Evolutionary conservation across 1,140 invertebrate genomes (phyloP).

Genomic region (Pogonus chalceus): DNA sequence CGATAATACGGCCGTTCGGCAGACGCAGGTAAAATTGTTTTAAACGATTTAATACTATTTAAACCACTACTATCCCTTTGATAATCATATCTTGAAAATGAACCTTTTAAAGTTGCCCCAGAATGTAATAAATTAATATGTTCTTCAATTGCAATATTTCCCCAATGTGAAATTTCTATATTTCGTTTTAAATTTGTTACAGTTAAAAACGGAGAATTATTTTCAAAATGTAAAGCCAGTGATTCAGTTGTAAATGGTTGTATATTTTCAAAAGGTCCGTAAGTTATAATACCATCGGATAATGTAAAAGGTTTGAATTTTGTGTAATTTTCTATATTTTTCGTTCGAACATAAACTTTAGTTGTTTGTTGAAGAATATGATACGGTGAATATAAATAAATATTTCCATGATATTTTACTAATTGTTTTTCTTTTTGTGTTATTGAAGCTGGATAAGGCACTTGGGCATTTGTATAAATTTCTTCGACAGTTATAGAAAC

Average conservation of each 20-base stretch:
- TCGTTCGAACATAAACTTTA: slow-evolving; percentile 62
- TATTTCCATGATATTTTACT: slow-evolving; percentile 74
- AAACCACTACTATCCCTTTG: slow-evolving; percentile 79
- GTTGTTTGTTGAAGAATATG: slow-evolving; percentile 69
- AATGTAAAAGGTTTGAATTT: slow-evolving; percentile 76
- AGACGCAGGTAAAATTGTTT: slow-evolving; percentile 80
- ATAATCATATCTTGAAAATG: slow-evolving; percentile 94
- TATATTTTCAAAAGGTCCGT: slow-evolving; percentile 80
- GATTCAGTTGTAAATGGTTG: slow-evolving; percentile 40
- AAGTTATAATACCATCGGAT: slow-evolving; percentile 67
- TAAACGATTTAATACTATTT: slow-evolving; percentile 84
- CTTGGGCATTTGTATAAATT: slow-evolving; percentile 62
- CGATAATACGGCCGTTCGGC: slow-evolving; percentile 84
- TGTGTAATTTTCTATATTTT: slow-evolving; percentile 75
- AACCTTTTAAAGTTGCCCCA: slow-evolving; percentile 85
- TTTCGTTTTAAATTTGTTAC: slow-evolving; percentile 74
- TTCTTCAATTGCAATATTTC: slow-evolving; percentile 96
- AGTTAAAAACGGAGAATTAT: slow-evolving; percentile 90
- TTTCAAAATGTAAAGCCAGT: slow-evolving; percentile 86
- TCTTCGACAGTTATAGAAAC: slow-evolving; percentile 60
- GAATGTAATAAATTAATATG: slow-evolving; percentile 83
- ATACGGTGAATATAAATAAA: slow-evolving; percentile 81
- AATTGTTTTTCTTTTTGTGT: slow-evolving; percentile 89
- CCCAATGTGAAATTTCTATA: slow-evolving; percentile 98
- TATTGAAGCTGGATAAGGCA: slow-evolving; percentile 78